Evolutionary conservation across 1,140 invertebrate genomes (phyloP).

Genomic region (Panagrolaimus sp.): DNA sequence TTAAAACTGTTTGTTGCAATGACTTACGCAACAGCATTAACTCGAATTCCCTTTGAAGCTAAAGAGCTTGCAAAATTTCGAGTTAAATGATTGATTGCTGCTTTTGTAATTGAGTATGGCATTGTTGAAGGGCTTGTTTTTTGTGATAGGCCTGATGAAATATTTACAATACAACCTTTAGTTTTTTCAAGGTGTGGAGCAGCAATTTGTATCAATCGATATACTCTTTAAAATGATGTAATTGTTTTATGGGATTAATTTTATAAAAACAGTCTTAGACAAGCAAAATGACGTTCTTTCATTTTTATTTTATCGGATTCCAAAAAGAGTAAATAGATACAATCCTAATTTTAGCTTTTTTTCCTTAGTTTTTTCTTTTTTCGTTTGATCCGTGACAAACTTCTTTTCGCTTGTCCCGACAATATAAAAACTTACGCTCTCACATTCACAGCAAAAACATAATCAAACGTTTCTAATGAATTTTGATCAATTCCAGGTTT

Average conservation of each 20-base stretch:
- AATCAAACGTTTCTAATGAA: conserved; percentile 65
- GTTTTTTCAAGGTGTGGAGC: conserved; percentile 74
- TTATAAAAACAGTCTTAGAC: too few relatives aligned
- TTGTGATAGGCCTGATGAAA: conserved; percentile 78
- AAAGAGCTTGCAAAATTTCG: conserved; percentile 71
- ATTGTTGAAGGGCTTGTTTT: conserved; percentile 63
- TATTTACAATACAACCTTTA: conserved; percentile 72
- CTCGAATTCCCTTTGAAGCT: conserved; percentile 71
- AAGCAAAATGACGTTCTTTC: too few relatives aligned
- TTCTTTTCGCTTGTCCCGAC: too few relatives aligned
- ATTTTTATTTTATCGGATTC: too few relatives aligned
- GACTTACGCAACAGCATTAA: conserved; percentile 64
- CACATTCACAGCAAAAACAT: conserved; percentile 71
- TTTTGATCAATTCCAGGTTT: conserved; percentile 41
- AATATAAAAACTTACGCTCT: too few relatives aligned
- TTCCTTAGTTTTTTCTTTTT: too few relatives aligned
- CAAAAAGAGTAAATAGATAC: too few relatives aligned
- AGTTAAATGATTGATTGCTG: conserved; percentile 81
- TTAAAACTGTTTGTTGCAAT: not conserved
- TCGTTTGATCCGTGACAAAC: too few relatives aligned
- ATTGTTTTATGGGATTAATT: too few relatives aligned
- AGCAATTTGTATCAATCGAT: conserved; percentile 68
- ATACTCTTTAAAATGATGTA: conserved; percentile 1
- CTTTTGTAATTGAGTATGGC: conserved; percentile 77
- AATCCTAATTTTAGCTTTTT: too few relatives aligned